Percentiles rank a stretch among this genome's conserved stretches.
phyloP scores from a whole-genome alignment of 2,797 vertebrate genomes.

The Adelosebastes latens region DNA sequence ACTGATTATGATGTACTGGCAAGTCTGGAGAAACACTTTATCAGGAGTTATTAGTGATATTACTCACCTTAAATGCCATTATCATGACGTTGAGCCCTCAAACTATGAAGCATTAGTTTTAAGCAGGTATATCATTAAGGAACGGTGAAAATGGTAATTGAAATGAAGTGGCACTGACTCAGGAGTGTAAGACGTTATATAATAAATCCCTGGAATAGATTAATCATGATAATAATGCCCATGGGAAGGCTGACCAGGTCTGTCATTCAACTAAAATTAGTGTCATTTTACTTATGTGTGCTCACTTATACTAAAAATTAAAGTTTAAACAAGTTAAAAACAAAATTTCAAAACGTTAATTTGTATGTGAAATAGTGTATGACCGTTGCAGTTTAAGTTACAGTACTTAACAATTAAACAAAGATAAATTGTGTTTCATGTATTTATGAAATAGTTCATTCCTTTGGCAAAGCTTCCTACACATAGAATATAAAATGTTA shows the following conservation, averaged over 20 bases:
- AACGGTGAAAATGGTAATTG: background rate
- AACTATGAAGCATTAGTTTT: background rate
- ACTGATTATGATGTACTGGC: background rate
- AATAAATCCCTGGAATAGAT: background rate
- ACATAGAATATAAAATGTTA: background rate
- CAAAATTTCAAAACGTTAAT: background rate
- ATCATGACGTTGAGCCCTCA: background rate
- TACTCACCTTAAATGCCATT: background rate
- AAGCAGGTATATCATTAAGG: background rate
- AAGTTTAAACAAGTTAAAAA: background rate
- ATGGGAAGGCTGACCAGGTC: background rate
- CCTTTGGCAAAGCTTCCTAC: background rate
- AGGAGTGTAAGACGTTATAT: background rate
- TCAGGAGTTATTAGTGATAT: background rate
- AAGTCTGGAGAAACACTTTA: background rate
- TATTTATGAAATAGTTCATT: background rate
- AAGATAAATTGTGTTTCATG: background rate
- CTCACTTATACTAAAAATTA: background rate
- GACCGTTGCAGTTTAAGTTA: too few relatives aligned
- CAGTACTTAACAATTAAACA: too few relatives aligned
- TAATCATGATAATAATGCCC: background rate
- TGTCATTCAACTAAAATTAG: background rate
- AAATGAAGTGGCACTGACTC: background rate
- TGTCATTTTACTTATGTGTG: background rate
- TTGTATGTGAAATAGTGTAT: too few relatives aligned